phyloP scores from a whole-genome alignment of 1,140 invertebrate genomes.

The Zaprionus ornatus region DNA sequence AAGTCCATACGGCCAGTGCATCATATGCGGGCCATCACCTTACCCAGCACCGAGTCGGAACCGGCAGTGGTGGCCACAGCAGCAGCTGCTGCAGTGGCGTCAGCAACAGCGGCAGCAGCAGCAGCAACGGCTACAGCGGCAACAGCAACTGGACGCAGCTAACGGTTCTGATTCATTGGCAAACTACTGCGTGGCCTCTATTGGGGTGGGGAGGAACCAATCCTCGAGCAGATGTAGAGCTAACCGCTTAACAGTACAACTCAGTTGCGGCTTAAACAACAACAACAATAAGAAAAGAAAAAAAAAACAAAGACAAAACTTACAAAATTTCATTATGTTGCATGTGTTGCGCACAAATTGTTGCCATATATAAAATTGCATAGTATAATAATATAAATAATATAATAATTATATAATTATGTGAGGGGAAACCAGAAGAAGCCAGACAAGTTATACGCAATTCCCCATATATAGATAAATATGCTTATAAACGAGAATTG shows the following conservation, averaged over 20 bases:
- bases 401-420: conserved; percentile 13
- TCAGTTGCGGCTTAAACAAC: conserved; percentile 62
- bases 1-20: conserved; percentile 84
- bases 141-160: conserved; percentile 70
- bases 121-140: conserved; percentile 32
- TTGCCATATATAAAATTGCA: conserved; percentile 58
- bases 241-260: conserved; percentile 51
- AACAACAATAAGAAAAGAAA: conserved; percentile 9
- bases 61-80: conserved; percentile 8
- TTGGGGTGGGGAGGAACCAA: conserved; percentile 19
- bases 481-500: conserved; percentile 59
- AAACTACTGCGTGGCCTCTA: conserved; percentile 76
- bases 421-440: conserved; percentile 28
- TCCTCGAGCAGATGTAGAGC: conserved; percentile 38
- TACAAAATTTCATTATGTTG: conserved; percentile 57
- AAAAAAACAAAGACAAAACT: conserved; percentile 33
- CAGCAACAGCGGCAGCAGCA: conserved; percentile 20
- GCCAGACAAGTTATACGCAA: conserved; percentile 36
- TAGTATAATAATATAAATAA: conserved; percentile 10
- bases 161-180: conserved; percentile 82
- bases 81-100: conserved; percentile 10
- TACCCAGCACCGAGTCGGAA: conserved; percentile 36
- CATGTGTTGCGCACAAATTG: conserved; percentile 71
- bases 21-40: conserved; percentile 68
- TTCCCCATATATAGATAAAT: conserved; percentile 35